A percentile compares a stretch with the other conserved stretches of the same genome.
phyloP scores from a whole-genome alignment of 2,888 invertebrate species.

The Diloba caeruleocephala region DNA sequence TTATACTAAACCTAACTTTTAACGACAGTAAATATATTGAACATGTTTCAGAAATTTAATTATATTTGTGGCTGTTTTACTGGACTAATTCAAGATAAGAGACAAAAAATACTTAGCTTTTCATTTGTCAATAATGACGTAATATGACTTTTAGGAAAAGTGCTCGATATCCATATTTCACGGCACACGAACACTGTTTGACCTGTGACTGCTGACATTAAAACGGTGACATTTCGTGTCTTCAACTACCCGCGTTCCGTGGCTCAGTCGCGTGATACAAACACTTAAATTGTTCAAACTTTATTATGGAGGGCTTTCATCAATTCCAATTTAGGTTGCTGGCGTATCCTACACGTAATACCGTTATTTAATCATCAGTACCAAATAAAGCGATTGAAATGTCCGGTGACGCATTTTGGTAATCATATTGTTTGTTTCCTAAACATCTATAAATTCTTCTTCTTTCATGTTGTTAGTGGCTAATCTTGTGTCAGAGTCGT shows the following conservation, averaged over 20 bases:
- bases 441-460: no score
- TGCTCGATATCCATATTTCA: constrained; percentile 23
- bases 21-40: no score
- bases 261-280: constrained; percentile 61
- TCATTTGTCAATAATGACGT: constrained; percentile 1
- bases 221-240: constrained; percentile 69
- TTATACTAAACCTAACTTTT: no score
- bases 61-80: no score
- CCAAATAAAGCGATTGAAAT: constrained; percentile 2
- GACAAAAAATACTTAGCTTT: no score
- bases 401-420: no score
- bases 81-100: no score
- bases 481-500: no score
- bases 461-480: no score
- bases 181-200: constrained; percentile 40
- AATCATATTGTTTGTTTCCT: no score
- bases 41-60: no score
- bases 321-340: constrained; percentile 49
- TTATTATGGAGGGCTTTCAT: constrained; percentile 55
- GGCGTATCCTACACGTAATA: constrained; percentile 20
- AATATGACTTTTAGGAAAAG: constrained; percentile 25
- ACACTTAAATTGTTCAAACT: constrained; percentile 62
- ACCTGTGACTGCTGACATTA: constrained; percentile 62
- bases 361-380: constrained; percentile 5
- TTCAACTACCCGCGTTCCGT: constrained; percentile 38